A percentile compares a stretch with the other conserved stretches of the same genome.
These are phyloP conservation scores for Onthophagus taurus DNA, from an alignment of 1,140 invertebrate genomes.

Conservation along the genomic window DNA sequence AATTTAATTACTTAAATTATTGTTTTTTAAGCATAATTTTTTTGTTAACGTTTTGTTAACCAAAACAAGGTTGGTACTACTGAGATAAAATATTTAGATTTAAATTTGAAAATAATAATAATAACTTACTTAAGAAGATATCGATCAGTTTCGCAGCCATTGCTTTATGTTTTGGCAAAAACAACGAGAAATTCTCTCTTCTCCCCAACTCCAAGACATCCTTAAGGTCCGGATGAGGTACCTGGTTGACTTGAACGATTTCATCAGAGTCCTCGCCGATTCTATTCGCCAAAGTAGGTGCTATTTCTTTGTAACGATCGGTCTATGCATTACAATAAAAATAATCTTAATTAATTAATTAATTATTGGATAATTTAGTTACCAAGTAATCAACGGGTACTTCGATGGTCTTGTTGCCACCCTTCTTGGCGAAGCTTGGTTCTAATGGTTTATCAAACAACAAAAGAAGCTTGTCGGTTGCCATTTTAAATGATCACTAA, in stretches of 20 bases:
- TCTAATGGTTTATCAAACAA: conserved; percentile 65
- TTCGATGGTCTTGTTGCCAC: conserved; percentile 51
- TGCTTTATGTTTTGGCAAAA: conserved; percentile 44
- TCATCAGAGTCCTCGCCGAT: conserved; percentile 41
- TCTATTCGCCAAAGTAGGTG: conserved; percentile 40
- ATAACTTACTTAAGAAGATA: conserved; percentile 51
- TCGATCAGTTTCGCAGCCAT: conserved; percentile 53
- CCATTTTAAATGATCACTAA: too few species aligned
- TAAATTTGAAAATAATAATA: background rate
- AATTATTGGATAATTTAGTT: conserved; percentile 20
- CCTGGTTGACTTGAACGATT: conserved; percentile 42
- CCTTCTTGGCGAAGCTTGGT: conserved; percentile 63
- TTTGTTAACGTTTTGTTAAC: too few species aligned
- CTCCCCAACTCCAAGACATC: conserved; percentile 40
- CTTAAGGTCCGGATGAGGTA: conserved; percentile 42
- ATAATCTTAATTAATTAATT: conserved; percentile 9
- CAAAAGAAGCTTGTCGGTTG: conserved; percentile 30
- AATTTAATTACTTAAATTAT: too few species aligned
- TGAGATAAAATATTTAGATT: too few species aligned
- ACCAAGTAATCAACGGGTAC: conserved; percentile 48
- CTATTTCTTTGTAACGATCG: conserved; percentile 38
- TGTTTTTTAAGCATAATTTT: too few species aligned
- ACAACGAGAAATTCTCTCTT: conserved; percentile 45
- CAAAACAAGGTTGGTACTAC: too few species aligned
- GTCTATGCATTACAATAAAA: conserved; percentile 36